Conservation (phyloP, 1,140 invertebrate species). For the Nautilus pompilius region DNA sequence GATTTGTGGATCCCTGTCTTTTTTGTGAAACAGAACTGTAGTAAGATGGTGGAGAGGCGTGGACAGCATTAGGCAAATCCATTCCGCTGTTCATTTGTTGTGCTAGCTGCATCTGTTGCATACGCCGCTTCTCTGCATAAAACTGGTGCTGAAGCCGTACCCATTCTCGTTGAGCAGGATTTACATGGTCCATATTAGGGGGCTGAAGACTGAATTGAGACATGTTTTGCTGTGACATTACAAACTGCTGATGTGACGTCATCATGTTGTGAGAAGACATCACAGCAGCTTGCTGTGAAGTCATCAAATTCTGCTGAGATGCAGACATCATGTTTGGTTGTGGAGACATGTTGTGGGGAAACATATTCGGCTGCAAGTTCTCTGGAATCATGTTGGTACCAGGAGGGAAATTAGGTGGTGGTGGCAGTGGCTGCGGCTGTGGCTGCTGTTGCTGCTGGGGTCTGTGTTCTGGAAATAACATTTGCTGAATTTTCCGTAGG, state of each 20-base stretch:
- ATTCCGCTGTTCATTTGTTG: conserved; percentile 25
- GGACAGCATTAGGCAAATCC: conserved; percentile 25
- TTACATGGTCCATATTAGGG: conserved; percentile 41
- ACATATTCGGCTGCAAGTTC: not conserved
- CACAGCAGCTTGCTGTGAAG: conserved; percentile 23
- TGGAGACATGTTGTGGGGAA: conserved; percentile 1
- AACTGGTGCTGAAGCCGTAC: conserved; percentile 72
- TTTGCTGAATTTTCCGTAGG: conserved; percentile 86
- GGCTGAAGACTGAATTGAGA: conserved; percentile 20
- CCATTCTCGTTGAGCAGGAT: conserved; percentile 64
- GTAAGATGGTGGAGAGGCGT: conserved; percentile 44
- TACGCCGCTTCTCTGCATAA: conserved; percentile 47
- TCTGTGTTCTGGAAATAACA: conserved; percentile 75
- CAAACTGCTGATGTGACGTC: conserved; percentile 35
- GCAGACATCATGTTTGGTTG: conserved; percentile 11
- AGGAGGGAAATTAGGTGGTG: not conserved
- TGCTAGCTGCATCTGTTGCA: conserved; percentile 43
- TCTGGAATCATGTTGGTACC: not conserved
- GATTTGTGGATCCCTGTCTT: conserved; percentile 25
- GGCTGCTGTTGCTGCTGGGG: conserved; percentile 21
- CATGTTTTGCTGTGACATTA: conserved; percentile 41
- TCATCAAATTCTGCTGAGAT: conserved; percentile 12
- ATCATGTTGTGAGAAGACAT: conserved; percentile 47
- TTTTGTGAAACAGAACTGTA: conserved; percentile 47
- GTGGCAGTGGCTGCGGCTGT: conserved; percentile 14